phyloP scores from a whole-genome alignment of 2,888 invertebrate species.

The Melieria picta region DNA sequence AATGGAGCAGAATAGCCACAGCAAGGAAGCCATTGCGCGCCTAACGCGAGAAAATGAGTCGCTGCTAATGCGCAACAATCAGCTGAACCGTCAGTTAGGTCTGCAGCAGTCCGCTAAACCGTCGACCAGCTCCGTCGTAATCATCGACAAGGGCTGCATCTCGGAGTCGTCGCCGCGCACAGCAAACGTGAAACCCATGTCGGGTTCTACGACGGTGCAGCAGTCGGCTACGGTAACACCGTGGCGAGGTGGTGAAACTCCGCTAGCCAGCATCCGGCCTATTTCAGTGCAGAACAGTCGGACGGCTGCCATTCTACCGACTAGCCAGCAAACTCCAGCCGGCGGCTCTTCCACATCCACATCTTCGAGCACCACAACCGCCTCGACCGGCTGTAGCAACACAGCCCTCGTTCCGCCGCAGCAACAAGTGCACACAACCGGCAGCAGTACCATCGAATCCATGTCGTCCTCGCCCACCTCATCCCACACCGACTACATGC shows the following conservation, averaged over 20 bases:
- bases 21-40: slow-evolving; percentile 67
- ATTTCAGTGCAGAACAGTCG: slow-evolving; percentile 80
- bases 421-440: slow-evolving; percentile 71
- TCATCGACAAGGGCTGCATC: slow-evolving; percentile 69
- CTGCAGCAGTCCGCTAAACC: slow-evolving; percentile 75
- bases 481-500: slow-evolving; percentile 85
- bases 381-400: slow-evolving; percentile 52
- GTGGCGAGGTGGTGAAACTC: slow-evolving; percentile 83
- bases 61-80: slow-evolving; percentile 75
- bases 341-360: slow-evolving; percentile 54
- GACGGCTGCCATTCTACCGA: slow-evolving; percentile 82
- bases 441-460: slow-evolving; percentile 65
- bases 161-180: slow-evolving; percentile 74
- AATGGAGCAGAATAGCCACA: slow-evolving; percentile 72
- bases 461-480: slow-evolving; percentile 78
- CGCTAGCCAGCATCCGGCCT: slow-evolving; percentile 91
- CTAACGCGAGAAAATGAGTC: slow-evolving; percentile 75
- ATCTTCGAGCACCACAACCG: slow-evolving; percentile 48
- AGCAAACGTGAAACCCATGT: slow-evolving; percentile 95
- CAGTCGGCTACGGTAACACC: slow-evolving; percentile 70
- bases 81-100: slow-evolving; percentile 75
- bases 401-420: slow-evolving; percentile 72
- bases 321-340: slow-evolving; percentile 64
- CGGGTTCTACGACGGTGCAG: slow-evolving; percentile 70
- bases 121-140: slow-evolving; percentile 72